These are phyloP conservation scores for Tangara arthus DNA, from an alignment of 2,797 vertebrate genomes.

Conservation along the genomic window DNA sequence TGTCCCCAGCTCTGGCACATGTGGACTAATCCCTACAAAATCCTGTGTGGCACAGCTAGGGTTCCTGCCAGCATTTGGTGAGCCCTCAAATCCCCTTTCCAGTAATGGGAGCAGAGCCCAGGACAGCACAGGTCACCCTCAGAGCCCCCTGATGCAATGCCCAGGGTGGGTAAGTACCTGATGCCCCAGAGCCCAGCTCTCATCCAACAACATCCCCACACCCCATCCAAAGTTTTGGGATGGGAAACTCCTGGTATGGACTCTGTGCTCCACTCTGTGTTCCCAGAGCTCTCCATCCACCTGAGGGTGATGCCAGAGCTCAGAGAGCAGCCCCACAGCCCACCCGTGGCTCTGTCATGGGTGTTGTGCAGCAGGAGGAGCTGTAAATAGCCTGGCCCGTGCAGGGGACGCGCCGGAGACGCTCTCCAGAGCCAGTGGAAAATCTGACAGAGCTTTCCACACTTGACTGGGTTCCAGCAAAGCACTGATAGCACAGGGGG, in stretches of 20 bases:
- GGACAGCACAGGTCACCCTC: rapidly evolving
- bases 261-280: rapidly evolving
- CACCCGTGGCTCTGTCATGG: neutral
- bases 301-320: neutral
- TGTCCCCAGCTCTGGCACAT: rapidly evolving
- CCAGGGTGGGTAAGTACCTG: neutral
- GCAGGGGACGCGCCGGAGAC: conserved; percentile 2
- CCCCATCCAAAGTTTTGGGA: rapidly evolving
- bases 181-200: neutral
- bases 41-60: rapidly evolving
- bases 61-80: neutral
- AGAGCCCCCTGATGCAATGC: rapidly evolving
- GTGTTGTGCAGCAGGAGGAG: neutral
- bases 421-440: conserved; percentile 68
- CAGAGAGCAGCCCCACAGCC: neutral
- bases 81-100: rapidly evolving
- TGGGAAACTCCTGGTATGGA: rapidly evolving
- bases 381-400: conserved; percentile 28
- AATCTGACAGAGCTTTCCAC: conserved; percentile 63
- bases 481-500: neutral
- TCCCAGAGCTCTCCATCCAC: neutral
- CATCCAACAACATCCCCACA: neutral
- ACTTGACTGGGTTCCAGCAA: conserved; percentile 55
- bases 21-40: neutral
- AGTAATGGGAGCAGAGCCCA: rapidly evolving